Conservation (phyloP, 2,113 vertebrate genomes). For the Ameiurus melas region DNA sequence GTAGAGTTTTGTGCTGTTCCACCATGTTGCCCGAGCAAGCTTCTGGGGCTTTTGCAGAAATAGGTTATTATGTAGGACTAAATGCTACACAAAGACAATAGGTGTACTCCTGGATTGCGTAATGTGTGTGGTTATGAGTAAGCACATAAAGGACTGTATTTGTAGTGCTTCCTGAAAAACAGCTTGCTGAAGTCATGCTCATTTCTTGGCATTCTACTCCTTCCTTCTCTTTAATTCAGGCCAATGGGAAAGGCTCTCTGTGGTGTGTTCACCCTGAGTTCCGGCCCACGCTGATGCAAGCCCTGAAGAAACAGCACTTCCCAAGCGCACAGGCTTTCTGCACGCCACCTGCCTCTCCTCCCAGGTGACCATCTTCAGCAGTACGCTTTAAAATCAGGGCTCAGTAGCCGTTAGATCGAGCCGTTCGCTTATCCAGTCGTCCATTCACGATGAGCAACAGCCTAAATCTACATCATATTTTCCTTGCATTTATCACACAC, state of each 20-base stretch:
- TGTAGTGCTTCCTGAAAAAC: constrained; percentile 39
- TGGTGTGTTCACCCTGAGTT: constrained; percentile 99
- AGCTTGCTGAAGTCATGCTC: constrained; percentile 31
- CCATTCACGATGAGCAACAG: not conserved
- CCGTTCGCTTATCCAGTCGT: not conserved
- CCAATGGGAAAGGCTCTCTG: constrained; percentile 96
- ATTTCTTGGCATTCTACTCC: constrained; percentile 35
- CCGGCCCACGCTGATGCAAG: constrained; percentile 94
- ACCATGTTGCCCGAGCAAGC: not conserved
- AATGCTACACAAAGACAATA: not conserved
- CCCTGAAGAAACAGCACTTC: constrained; percentile 96
- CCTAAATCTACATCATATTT: not conserved
- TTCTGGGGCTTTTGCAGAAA: constrained; percentile 6
- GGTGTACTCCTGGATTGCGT: not conserved
- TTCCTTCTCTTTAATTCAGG: constrained; percentile 71
- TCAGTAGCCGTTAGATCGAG: not conserved
- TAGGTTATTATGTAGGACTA: not conserved
- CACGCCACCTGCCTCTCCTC: constrained; percentile 87
- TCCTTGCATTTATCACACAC: not conserved
- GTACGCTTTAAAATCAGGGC: constrained; percentile 2
- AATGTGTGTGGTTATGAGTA: not conserved
- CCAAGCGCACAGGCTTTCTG: constrained; percentile 88
- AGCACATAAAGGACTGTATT: constrained; percentile 25
- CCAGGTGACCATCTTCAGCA: constrained; percentile 75
- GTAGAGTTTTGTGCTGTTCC: not conserved